Evolutionary conservation across 2,888 invertebrate genomes (phyloP).

Genomic region (Idaea aversata): DNA sequence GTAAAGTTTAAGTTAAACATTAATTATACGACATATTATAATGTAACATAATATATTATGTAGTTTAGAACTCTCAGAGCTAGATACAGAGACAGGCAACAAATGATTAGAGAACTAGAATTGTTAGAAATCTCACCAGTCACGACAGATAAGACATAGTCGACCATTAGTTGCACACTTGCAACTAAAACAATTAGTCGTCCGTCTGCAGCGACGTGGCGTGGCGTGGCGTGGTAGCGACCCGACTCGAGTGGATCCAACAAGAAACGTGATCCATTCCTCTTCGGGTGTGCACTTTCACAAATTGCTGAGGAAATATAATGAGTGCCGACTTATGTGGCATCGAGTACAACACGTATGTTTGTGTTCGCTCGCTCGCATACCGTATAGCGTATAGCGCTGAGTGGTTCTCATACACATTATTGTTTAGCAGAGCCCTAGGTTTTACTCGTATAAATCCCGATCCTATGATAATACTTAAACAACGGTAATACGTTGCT

Average conservation of each 20-base stretch:
- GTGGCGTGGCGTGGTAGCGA: not conserved
- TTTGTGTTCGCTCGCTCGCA: not conserved
- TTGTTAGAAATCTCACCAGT: not conserved
- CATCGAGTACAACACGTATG: not conserved
- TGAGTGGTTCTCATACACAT: not conserved
- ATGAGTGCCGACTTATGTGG: conserved; percentile 16
- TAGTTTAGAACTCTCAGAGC: not conserved
- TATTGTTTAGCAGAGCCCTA: not conserved
- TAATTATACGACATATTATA: not conserved
- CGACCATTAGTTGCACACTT: not conserved
- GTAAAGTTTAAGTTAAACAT: not conserved
- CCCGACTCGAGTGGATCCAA: conserved; percentile 1
- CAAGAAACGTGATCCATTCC: conserved; percentile 6
- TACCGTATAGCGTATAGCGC: not conserved
- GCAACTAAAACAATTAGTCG: conserved; percentile 1
- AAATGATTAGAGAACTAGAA: not conserved
- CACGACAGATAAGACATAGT: not conserved
- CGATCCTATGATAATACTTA: no score
- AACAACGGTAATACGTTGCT: no score
- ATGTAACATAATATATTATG: not conserved
- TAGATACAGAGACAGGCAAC: not conserved
- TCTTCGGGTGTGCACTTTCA: conserved; percentile 8
- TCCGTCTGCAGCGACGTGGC: not conserved
- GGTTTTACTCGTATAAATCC: not conserved
- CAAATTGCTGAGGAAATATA: conserved; percentile 18